Percentiles rank a stretch among this genome's conserved stretches.
These are phyloP conservation scores for Operophtera brumata DNA, from an alignment of 2,888 invertebrate genomes.

Conservation along the genomic window DNA sequence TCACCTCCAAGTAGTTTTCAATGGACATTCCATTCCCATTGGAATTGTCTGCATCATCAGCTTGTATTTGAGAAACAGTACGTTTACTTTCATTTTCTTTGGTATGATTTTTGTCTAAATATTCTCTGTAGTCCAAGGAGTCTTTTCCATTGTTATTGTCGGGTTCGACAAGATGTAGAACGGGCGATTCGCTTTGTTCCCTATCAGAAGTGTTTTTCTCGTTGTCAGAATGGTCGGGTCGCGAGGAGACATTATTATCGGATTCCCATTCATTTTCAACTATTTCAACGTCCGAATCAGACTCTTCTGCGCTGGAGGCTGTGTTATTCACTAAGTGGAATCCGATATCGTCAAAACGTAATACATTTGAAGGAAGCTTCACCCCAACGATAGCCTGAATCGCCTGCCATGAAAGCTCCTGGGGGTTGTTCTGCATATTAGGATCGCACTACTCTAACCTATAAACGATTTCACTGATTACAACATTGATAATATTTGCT, in stretches of 20 bases:
- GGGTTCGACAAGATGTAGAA: conserved; percentile 72
- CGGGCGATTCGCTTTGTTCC: conserved; percentile 71
- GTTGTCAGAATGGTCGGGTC: conserved; percentile 73
- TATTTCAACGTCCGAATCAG: conserved; percentile 78
- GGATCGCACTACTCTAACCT: conserved; percentile 80
- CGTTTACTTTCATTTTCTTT: conserved; percentile 68
- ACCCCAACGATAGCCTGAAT: conserved; percentile 80
- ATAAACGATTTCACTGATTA: conserved; percentile 76
- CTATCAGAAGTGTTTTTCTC: conserved; percentile 70
- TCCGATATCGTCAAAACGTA: conserved; percentile 78
- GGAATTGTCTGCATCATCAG: conserved; percentile 72
- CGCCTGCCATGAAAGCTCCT: conserved; percentile 82
- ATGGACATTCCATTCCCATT: conserved; percentile 77
- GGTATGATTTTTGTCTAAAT: conserved; percentile 67
- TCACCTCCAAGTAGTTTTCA: conserved; percentile 78
- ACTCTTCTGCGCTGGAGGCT: conserved; percentile 72
- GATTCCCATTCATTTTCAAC: conserved; percentile 78
- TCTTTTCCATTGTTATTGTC: conserved; percentile 74
- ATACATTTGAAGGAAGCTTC: conserved; percentile 77
- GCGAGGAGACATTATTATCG: conserved; percentile 72
- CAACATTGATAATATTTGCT: conserved; percentile 46
- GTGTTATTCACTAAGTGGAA: conserved; percentile 75
- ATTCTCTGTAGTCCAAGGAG: conserved; percentile 66
- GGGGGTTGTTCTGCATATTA: conserved; percentile 81
- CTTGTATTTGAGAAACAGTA: conserved; percentile 57